Percentiles rank a stretch among this genome's conserved stretches.
Evolutionary conservation across 2,797 vertebrate genomes (phyloP).

Genomic region (Psittacula derbiana): DNA sequence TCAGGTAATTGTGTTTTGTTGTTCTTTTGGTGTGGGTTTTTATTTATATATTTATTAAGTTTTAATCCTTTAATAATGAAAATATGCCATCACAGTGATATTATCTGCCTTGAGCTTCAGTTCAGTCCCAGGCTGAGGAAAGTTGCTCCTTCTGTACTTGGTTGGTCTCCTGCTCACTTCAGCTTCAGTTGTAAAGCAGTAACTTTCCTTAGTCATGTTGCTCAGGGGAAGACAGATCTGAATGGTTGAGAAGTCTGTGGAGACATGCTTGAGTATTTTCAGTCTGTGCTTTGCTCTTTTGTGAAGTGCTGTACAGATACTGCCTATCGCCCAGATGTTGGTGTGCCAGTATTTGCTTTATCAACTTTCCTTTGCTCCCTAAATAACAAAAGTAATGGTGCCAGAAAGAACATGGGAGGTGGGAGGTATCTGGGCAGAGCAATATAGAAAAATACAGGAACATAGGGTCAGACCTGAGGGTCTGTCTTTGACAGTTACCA

Average conservation of each 20-base stretch:
- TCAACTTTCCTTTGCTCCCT: not conserved
- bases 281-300: not conserved
- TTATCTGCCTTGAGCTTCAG: not conserved
- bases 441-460: not conserved
- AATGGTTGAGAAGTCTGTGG: not conserved
- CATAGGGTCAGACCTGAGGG: not conserved
- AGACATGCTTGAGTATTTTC: not conserved
- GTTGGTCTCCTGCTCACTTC: not conserved
- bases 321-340: not conserved
- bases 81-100: not conserved
- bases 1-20: not conserved
- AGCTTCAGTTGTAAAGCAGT: not conserved
- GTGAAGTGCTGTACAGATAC: not conserved
- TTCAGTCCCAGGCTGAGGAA: not conserved
- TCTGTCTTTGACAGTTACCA: not conserved
- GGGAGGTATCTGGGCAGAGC: not conserved
- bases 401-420: not conserved
- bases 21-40: not conserved
- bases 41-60: not conserved
- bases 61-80: slow-evolving; percentile 46
- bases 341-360: not conserved
- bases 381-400: not conserved
- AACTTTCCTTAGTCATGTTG: not conserved
- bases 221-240: not conserved
- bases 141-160: not conserved